Base-by-base conservation (phyloP, 2,888 invertebrate genomes). In the Acrobasis suavella region DNA sequence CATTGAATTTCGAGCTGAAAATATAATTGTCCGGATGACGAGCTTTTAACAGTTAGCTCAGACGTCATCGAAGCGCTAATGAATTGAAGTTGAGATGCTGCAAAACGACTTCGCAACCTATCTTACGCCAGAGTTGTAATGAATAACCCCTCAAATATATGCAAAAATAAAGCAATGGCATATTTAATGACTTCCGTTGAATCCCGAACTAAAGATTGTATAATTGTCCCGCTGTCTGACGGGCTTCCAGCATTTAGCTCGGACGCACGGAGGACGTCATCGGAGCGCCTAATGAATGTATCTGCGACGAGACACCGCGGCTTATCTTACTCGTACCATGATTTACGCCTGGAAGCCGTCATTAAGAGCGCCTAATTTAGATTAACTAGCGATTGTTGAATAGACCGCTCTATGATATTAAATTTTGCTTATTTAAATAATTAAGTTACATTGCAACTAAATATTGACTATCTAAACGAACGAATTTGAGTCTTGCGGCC, bases 251-350 rank as follows among this genome's bases (percentile, higher is more conserved):
- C 46, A 3, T 6, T 6, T 3, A 42, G 12, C 3, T 14, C 3
- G 42, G 46, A 46, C 14, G 12, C 39, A 32, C 32, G 32, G 32
- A n/a, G 39, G 50, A 64, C 68, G 68, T 68, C 68, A 65, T 64
- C 56, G 50, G 49, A 59, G 52, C 61, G 60, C 55, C 52, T 66
- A 66, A 66, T 66, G 66, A 66, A 66, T 66, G 66, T 39, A 62
- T 42, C 38, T 59, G 55, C 51, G 58, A 62, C 54, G 14, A 50
- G 39, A 42, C 46, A 64, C 60, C 61, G 58, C 64, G 58, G 62
- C 65, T 73, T 68, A 68, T 69, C 66, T 72, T 63, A 3, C 22
- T 22, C 22, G 22, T 22, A 59, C 54, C 38, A 62, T 54, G 56
- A 68, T 69, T 68, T 46, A 46, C 46, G 46, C n/a, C n/a, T 14